Evolutionary conservation across 1,140 invertebrate genomes (phyloP).

Genomic region (Procambarus clarkii): DNA sequence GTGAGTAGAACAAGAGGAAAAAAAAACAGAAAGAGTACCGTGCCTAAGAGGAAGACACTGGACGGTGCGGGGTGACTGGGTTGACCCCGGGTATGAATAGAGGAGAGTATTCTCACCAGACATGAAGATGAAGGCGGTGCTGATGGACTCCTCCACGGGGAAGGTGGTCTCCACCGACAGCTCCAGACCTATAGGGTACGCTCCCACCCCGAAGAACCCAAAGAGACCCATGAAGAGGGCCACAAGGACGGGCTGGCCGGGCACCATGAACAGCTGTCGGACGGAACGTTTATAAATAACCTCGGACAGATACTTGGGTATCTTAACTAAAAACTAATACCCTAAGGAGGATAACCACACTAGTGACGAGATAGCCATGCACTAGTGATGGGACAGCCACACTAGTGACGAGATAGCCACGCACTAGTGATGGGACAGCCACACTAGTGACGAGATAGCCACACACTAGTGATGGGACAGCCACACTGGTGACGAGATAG

Average conservation of each 20-base stretch:
- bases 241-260: slow-evolving; percentile 34
- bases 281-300: neutral
- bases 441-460: too few relatives aligned
- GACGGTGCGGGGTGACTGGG: neutral
- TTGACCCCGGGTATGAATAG: neutral
- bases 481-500: too few relatives aligned
- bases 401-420: too few relatives aligned
- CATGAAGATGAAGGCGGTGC: slow-evolving; percentile 71
- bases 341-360: too few relatives aligned
- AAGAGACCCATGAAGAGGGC: slow-evolving; percentile 55
- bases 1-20: neutral
- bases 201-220: slow-evolving; percentile 68
- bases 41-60: too few relatives aligned
- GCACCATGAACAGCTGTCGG: slow-evolving; percentile 67
- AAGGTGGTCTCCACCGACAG: slow-evolving; percentile 69
- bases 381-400: too few relatives aligned
- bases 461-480: too few relatives aligned
- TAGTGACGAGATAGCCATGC: too few relatives aligned
- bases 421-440: too few relatives aligned
- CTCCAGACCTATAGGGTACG: slow-evolving; percentile 70
- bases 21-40: neutral
- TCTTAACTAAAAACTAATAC: too few relatives aligned
- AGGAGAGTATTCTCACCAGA: slow-evolving; percentile 30
- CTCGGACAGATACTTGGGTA: too few relatives aligned
- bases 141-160: slow-evolving; percentile 67